Evolutionary conservation across 2,888 invertebrate genomes (phyloP).

Genomic region (Deladenus siricidicola): DNA sequence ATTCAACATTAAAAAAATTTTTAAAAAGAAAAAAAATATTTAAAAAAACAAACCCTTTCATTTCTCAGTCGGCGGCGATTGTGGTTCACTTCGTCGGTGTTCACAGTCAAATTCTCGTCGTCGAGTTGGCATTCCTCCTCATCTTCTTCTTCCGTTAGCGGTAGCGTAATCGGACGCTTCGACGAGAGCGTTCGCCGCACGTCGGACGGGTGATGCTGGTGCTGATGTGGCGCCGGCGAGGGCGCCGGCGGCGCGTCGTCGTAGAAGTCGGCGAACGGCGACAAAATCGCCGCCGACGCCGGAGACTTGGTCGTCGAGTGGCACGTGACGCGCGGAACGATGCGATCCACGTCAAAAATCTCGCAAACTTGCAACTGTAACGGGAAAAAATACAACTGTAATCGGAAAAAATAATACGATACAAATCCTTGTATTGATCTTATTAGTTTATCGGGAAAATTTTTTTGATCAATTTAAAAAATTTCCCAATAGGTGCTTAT

Average conservation of each 20-base stretch:
- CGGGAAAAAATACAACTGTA: not conserved
- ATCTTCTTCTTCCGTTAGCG: conserved; percentile 9
- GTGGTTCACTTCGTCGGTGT: not conserved
- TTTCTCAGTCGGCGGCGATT: not conserved
- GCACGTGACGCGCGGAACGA: not conserved
- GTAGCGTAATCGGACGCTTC: not conserved
- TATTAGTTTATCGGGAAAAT: no score
- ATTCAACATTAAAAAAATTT: no score
- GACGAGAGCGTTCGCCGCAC: not conserved
- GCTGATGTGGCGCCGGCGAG: conserved; percentile 5
- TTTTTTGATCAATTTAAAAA: no score
- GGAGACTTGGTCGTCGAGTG: not conserved
- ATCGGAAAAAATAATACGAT: no score
- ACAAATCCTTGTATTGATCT: no score
- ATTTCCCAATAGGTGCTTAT: no score
- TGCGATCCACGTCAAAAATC: conserved; percentile 21
- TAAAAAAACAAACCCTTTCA: no score
- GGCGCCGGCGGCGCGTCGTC: not conserved
- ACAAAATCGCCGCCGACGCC: not conserved
- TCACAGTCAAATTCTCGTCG: not conserved
- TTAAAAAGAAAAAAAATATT: no score
- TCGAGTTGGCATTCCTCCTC: conserved; percentile 6
- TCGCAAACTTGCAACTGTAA: conserved; percentile 23
- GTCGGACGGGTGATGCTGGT: no score
- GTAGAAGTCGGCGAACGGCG: not conserved